phyloP scores from a whole-genome alignment of 1,140 invertebrate species.

The Solenopsis invicta region DNA sequence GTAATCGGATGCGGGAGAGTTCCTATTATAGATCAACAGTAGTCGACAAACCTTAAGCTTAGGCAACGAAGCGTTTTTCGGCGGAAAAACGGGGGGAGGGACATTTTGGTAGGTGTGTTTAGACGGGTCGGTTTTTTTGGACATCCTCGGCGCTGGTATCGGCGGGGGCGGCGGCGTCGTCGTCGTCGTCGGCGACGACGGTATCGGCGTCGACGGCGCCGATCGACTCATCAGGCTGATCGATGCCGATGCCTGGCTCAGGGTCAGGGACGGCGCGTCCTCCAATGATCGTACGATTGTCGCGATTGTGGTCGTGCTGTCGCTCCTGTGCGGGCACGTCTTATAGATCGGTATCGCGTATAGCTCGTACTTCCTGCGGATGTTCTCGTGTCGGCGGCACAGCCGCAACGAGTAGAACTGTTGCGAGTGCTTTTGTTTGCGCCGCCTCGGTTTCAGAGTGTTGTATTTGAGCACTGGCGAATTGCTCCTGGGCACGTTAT shows the following conservation, averaged over 20 bases:
- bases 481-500: conserved; percentile 84
- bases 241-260: conserved; percentile 24
- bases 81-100: conserved; percentile 85
- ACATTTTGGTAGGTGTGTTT: conserved; percentile 88
- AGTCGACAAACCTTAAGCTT: conserved; percentile 83
- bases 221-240: background rate
- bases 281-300: conserved; percentile 74
- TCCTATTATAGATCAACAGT: conserved; percentile 73
- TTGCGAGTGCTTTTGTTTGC: conserved; percentile 82
- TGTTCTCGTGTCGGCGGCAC: conserved; percentile 78
- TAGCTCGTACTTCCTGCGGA: conserved; percentile 80
- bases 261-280: conserved; percentile 65
- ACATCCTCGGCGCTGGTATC: conserved; percentile 84
- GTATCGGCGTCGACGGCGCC: conserved; percentile 35
- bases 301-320: conserved; percentile 75
- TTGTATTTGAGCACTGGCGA: conserved; percentile 84
- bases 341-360: conserved; percentile 86
- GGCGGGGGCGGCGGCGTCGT: conserved; percentile 78
- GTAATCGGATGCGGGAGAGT: conserved; percentile 21
- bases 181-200: conserved; percentile 58
- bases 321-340: conserved; percentile 81
- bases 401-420: conserved; percentile 85
- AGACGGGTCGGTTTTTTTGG: conserved; percentile 81
- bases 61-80: conserved; percentile 75
- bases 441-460: conserved; percentile 82